phyloP scores from a whole-genome alignment of 1,140 invertebrate species.

The Galendromus occidentalis region DNA sequence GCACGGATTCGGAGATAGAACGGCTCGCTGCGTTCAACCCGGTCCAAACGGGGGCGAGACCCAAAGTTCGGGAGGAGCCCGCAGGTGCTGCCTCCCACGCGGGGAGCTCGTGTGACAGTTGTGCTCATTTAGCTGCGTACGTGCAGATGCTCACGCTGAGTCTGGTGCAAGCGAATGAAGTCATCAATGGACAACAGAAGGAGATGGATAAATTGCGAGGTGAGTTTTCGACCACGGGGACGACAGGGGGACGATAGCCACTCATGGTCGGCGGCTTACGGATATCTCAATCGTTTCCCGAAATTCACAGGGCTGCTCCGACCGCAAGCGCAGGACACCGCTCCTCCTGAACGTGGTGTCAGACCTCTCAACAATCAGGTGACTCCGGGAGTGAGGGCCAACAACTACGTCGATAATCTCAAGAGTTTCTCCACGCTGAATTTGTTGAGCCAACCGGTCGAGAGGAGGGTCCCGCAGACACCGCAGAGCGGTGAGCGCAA shows the following conservation, averaged over 20 bases:
- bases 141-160: neutral
- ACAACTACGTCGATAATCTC: neutral
- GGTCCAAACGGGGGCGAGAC: neutral
- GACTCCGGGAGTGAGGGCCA: neutral
- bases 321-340: neutral
- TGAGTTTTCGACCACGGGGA: neutral
- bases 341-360: neutral
- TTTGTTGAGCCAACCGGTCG: neutral
- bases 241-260: no score
- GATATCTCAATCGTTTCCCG: neutral
- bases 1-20: slow-evolving; percentile 3
- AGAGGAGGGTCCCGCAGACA: neutral
- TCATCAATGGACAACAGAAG: slow-evolving; percentile 6
- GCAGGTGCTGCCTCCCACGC: neutral
- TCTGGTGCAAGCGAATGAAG: neutral
- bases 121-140: neutral
- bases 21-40: neutral
- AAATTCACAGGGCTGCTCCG: neutral
- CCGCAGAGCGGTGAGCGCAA: neutral
- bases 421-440: slow-evolving; percentile 2
- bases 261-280: no score
- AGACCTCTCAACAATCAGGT: slow-evolving; percentile 4
- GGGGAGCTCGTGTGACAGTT: neutral
- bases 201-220: neutral
- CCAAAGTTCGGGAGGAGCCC: neutral